Evolutionary conservation across 2,797 vertebrate genomes (phyloP).

Genomic region (Eospalax fontanierii): DNA sequence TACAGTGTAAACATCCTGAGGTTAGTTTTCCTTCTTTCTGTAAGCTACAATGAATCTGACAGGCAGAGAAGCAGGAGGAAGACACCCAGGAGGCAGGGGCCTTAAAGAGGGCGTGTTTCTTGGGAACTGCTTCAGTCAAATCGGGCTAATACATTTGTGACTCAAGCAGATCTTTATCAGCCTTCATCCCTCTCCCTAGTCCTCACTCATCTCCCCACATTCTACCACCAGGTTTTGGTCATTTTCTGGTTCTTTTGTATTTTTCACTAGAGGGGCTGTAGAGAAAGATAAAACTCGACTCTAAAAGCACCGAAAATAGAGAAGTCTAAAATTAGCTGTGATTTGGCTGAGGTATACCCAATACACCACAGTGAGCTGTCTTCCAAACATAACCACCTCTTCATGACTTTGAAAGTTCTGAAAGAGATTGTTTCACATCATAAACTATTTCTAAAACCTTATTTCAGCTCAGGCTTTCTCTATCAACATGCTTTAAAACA

Average conservation of each 20-base stretch:
- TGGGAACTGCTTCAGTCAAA: background rate
- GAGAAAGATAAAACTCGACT: slow-evolving; percentile 19
- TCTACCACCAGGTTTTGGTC: background rate
- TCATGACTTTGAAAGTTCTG: slow-evolving; percentile 52
- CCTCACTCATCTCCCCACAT: background rate
- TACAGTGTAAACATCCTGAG: background rate
- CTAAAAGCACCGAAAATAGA: slow-evolving; percentile 22
- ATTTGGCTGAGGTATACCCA: slow-evolving; percentile 7
- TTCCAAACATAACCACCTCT: slow-evolving; percentile 67
- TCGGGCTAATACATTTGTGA: slow-evolving; percentile 7
- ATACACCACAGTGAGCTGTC: background rate
- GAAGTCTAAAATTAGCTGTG: slow-evolving; percentile 50
- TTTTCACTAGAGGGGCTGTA: background rate
- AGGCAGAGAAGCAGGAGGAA: too few relatives aligned
- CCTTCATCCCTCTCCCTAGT: too few relatives aligned
- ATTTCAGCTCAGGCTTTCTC: slow-evolving; percentile 74
- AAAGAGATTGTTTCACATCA: slow-evolving; percentile 78
- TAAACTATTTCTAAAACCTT: slow-evolving; percentile 79
- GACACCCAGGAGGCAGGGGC: background rate
- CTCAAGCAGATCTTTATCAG: background rate
- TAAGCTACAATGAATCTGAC: background rate
- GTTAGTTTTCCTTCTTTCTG: too few relatives aligned
- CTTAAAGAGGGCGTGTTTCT: background rate
- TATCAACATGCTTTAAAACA: slow-evolving; percentile 78
- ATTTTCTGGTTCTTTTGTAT: slow-evolving; percentile 22